Percentiles rank a stretch among this genome's conserved stretches.
Evolutionary conservation across 1,140 invertebrate genomes (phyloP).

Genomic region (Ostrea denselamellosa): DNA sequence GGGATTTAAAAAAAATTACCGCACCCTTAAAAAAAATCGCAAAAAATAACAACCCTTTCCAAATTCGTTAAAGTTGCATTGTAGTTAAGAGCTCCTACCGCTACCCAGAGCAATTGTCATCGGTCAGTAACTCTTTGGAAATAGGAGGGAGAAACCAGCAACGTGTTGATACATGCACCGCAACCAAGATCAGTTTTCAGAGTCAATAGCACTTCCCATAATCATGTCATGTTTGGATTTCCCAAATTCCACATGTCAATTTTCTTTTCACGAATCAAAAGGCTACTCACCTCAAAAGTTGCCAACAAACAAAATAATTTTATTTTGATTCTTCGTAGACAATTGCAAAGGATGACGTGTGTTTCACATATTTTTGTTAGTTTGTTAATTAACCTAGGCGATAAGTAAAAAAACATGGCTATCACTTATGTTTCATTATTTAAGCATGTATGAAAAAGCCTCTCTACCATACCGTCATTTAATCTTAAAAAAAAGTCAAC

Average conservation of each 20-base stretch:
- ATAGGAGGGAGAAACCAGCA: not conserved
- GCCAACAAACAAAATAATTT: constrained; percentile 13
- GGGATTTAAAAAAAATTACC: too few relatives aligned
- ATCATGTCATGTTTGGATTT: not conserved
- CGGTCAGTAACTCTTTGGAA: constrained; percentile 5
- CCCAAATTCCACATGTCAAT: not conserved
- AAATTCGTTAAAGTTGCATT: not conserved
- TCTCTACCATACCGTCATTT: not conserved
- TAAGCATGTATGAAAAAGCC: too few relatives aligned
- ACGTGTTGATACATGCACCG: not conserved
- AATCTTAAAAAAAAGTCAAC: not conserved
- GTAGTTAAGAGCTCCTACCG: not conserved
- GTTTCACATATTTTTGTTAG: too few relatives aligned
- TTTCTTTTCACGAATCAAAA: not conserved
- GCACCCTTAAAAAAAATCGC: too few relatives aligned
- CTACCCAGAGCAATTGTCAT: not conserved
- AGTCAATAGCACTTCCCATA: not conserved
- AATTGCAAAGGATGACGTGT: too few relatives aligned
- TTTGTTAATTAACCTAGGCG: too few relatives aligned
- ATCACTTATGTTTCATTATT: too few relatives aligned
- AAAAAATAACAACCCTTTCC: too few relatives aligned
- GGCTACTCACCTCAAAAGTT: constrained; percentile 3
- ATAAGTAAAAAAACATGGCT: too few relatives aligned
- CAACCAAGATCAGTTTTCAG: not conserved
- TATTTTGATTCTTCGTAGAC: not conserved